Percentiles rank a stretch among this genome's conserved stretches.
Conservation (phyloP, 2,888 invertebrate genomes). For the Dexiosoma caninum region DNA sequence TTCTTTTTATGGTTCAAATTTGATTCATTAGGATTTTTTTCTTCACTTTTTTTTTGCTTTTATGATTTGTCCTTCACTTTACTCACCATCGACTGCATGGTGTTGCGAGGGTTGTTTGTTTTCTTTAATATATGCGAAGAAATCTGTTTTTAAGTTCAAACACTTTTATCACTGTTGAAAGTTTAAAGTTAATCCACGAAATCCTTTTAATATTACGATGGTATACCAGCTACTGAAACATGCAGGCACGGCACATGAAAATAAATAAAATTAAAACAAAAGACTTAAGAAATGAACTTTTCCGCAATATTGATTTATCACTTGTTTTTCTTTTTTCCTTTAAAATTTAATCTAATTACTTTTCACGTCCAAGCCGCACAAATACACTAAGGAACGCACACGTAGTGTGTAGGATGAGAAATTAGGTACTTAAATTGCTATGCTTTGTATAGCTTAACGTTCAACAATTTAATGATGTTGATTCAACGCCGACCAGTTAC, state of each 20-base stretch:
- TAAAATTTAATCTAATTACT: conserved; percentile 34
- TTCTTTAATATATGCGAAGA: neutral
- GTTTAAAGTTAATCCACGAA: conserved; percentile 41
- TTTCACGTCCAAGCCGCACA: conserved; percentile 64
- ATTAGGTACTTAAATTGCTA: conserved; percentile 43
- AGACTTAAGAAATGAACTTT: conserved; percentile 68
- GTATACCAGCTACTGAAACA: conserved; percentile 22
- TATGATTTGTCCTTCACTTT: conserved; percentile 21
- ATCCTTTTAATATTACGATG: conserved; percentile 47
- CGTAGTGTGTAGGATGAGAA: conserved; percentile 57
- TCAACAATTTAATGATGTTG: conserved; percentile 78
- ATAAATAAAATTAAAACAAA: conserved; percentile 62
- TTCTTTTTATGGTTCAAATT: neutral
- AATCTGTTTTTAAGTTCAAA: neutral
- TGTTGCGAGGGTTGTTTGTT: no score
- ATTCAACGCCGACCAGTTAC: conserved; percentile 72
- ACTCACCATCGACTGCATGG: conserved; percentile 57
- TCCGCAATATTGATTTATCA: neutral
- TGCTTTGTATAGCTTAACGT: conserved; percentile 72
- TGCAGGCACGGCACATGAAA: conserved; percentile 44
- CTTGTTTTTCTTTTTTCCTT: neutral
- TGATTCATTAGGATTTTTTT: no score
- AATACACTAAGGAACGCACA: conserved; percentile 62
- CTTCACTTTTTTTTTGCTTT: neutral
- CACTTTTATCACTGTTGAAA: conserved; percentile 2